Evolutionary conservation across 2,888 invertebrate species (phyloP), one percentile per base, ranked within the genome.

Genomic region (Morpho helenor): DNA sequence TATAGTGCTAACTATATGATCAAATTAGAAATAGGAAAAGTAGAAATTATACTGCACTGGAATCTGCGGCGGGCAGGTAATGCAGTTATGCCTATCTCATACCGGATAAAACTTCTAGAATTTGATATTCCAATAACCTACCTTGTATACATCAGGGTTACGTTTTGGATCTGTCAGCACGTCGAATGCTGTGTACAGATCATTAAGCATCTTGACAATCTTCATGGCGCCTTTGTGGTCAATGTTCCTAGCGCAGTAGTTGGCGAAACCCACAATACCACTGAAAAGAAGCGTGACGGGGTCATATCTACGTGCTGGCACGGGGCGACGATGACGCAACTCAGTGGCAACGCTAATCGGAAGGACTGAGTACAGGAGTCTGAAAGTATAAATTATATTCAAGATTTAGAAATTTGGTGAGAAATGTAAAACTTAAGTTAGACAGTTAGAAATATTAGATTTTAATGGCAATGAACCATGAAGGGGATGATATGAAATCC

Each of bases 281-380:
- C 98, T 98, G 91, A 98, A 98, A 72, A 98, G 93, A 0, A 98
- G 92, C 0, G 98, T 98, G 46, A 98, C 98, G 52, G 95, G 94
- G 74, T 97, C 97, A 79, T 97, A 98, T 63, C 96, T 94, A 56
- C 86, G 92, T 5, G 98, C 98, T 2, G 97, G 95, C 8, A 98
- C 98, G 1, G 98, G 97, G 46, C 98, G 93, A 66, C 96, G 94
- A 82, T 98, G 98, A 58, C 98, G 94, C 49, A 98, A 91, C 75
- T 98, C 98, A 67, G 95, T 98, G n/a, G 98, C 98, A 49, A 98
- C 98, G 63, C 96, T 96, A 72, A 97, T 95, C 47, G 98, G 98
- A 62, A 98, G 89, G 40, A 98, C 98, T 0, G 98, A 98, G 84
- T 98, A 98, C 52, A 98, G 92, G 65, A 98, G 93, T 74, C 98